Evolutionary conservation across 92 coral and sea anemone species (phyloP).

Genomic region (Paragorgia papillata): DNA sequence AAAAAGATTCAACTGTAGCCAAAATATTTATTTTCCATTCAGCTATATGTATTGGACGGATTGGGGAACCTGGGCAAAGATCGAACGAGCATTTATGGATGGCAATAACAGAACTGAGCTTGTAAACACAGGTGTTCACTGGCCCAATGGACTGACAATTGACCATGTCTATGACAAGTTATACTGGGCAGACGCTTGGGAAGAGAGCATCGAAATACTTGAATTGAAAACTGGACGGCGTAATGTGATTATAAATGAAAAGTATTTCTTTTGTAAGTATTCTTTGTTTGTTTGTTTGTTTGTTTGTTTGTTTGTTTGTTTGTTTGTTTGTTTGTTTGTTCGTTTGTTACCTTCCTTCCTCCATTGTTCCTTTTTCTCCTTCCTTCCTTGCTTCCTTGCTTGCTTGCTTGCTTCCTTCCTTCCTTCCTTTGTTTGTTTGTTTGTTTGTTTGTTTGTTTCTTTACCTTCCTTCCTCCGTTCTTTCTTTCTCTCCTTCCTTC

Average conservation of each 20-base stretch:
- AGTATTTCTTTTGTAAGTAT: background rate
- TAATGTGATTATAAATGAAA: constrained; percentile 10
- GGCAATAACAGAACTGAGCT: constrained; percentile 68
- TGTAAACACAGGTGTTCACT: constrained; percentile 68
- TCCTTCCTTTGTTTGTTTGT: too few species aligned
- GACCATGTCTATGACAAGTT: constrained; percentile 65
- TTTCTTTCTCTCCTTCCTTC: too few species aligned
- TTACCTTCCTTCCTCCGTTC: too few species aligned
- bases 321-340: background rate
- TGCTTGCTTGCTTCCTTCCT: too few species aligned
- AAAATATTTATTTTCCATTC: background rate
- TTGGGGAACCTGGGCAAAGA: constrained; percentile 87
- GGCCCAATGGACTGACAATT: constrained; percentile 91
- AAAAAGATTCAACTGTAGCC: too few species aligned
- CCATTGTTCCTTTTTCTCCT: too few species aligned
- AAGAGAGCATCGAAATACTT: constrained; percentile 89
- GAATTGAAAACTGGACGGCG: constrained; percentile 32
- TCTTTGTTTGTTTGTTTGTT: too few species aligned
- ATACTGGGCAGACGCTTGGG: constrained; percentile 89
- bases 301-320: too few species aligned
- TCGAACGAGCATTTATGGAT: constrained; percentile 85
- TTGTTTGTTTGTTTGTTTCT: too few species aligned
- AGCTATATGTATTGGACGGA: constrained; percentile 98
- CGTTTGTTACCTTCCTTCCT: too few species aligned
- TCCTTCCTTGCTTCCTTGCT: too few species aligned